phyloP scores from a whole-genome alignment of 2,113 vertebrate species.

The Mugil cephalus region DNA sequence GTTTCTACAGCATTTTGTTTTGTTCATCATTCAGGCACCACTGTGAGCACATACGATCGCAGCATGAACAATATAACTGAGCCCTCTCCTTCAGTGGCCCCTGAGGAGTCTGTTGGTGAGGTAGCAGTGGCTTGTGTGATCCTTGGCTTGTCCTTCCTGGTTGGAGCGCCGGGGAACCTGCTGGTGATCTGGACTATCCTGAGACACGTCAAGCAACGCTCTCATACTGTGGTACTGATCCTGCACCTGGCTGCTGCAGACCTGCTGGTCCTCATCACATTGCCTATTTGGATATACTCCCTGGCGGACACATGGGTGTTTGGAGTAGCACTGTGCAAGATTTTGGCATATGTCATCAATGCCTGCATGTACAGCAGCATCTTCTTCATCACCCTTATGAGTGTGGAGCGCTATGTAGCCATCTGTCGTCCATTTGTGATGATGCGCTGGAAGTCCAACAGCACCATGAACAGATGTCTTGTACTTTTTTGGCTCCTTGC shows the following conservation, averaged over 20 bases:
- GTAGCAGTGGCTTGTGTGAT: conserved; percentile 73
- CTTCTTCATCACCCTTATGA: conserved; percentile 52
- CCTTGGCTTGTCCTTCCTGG: conserved; percentile 78
- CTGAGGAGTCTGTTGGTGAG: conserved; percentile 49
- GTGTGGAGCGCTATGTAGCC: conserved; percentile 46
- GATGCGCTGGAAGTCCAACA: conserved; percentile 54
- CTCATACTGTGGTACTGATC: conserved; percentile 83
- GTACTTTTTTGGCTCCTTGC: conserved; percentile 67
- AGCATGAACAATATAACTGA: conserved; percentile 60
- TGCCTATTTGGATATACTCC: conserved; percentile 80
- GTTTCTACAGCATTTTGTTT: conserved; percentile 61
- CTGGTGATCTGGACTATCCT: conserved; percentile 85
- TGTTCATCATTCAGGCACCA: conserved; percentile 37
- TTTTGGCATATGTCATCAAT: conserved; percentile 7
- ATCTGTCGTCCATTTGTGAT: conserved; percentile 70
- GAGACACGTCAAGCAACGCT: conserved; percentile 77
- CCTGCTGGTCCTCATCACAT: conserved; percentile 83
- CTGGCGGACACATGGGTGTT: conserved; percentile 26
- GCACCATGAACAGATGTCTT: conserved; percentile 9
- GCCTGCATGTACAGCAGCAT: conserved; percentile 54
- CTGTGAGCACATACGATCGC: conserved; percentile 48
- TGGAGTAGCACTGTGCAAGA: conserved; percentile 52
- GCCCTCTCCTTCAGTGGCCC: conserved; percentile 23
- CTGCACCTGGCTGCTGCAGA: conserved; percentile 83
- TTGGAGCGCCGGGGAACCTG: conserved; percentile 83